phyloP scores from a whole-genome alignment of 2,797 vertebrate genomes.

The Sebastolobus altivelis region DNA sequence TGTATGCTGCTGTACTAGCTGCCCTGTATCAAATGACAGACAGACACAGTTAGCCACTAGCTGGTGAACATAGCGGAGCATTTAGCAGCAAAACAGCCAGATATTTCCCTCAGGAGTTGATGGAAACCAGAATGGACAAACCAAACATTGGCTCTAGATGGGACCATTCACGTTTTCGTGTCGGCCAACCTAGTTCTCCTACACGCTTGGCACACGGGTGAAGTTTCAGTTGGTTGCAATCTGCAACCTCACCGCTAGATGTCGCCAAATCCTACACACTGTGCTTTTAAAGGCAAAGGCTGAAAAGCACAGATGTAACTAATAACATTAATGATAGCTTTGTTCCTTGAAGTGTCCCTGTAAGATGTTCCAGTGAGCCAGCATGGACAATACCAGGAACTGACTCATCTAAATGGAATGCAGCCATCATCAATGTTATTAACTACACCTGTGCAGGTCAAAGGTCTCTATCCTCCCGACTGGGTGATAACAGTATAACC shows the following conservation, averaged over 20 bases:
- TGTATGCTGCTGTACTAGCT: neutral
- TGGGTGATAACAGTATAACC: neutral
- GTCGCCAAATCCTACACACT: too few species aligned
- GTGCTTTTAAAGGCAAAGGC: neutral
- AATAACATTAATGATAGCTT: neutral
- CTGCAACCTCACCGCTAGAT: too few species aligned
- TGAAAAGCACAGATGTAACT: neutral
- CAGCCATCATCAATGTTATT: slow-evolving; percentile 28
- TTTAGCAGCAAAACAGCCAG: neutral
- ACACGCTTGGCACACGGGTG: too few species aligned
- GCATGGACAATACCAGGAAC: slow-evolving; percentile 18
- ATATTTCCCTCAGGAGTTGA: neutral
- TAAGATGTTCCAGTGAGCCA: neutral
- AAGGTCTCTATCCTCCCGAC: neutral
- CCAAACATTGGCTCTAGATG: too few species aligned
- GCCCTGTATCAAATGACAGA: neutral
- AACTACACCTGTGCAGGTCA: slow-evolving; percentile 20
- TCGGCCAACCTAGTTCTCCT: too few species aligned
- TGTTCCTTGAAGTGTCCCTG: neutral
- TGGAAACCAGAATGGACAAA: neutral
- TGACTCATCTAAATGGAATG: slow-evolving; percentile 38
- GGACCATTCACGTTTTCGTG: too few species aligned
- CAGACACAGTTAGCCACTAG: neutral
- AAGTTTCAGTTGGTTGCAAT: too few species aligned
- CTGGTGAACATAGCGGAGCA: neutral